These are phyloP conservation scores for Chrysochloris asiatica DNA, from an alignment of 2,113 vertebrate genomes.

Conservation along the genomic window DNA sequence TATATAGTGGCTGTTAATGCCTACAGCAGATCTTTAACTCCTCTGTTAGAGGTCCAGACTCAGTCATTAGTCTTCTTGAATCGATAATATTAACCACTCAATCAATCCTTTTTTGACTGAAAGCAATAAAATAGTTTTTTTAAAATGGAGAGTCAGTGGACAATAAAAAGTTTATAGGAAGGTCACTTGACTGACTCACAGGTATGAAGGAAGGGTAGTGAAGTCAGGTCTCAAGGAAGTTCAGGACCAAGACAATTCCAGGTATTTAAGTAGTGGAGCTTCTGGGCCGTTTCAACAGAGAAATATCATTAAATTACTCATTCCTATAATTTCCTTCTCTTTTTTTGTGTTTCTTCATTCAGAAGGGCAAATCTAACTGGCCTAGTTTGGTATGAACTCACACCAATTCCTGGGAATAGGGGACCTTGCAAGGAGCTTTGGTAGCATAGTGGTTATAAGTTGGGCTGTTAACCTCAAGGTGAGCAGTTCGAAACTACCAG, in stretches of 20 bases:
- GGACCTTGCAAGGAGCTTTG: not conserved
- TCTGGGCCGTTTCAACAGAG: not conserved
- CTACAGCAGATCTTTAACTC: not conserved
- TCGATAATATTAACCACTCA: not conserved
- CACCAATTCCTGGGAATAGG: not conserved
- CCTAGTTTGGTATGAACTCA: not conserved
- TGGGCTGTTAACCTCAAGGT: no score
- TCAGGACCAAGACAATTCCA: not conserved
- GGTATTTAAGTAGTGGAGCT: not conserved
- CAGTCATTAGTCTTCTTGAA: not conserved
- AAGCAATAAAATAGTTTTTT: conserved; percentile 14
- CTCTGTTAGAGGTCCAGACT: not conserved
- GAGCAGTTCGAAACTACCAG: no score
- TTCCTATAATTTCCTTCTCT: not conserved
- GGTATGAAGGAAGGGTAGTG: not conserved
- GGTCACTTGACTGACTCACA: not conserved
- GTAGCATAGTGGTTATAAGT: no score
- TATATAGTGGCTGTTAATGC: not conserved
- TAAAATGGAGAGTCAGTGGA: not conserved
- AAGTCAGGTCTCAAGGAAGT: not conserved
- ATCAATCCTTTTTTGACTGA: not conserved
- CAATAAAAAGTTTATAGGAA: not conserved
- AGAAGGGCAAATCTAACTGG: not conserved
- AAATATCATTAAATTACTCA: not conserved
- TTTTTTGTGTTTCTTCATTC: not conserved